Base-by-base conservation (phyloP, 2,797 vertebrate genomes). In the Sebastes kiyomatsui region DNA sequence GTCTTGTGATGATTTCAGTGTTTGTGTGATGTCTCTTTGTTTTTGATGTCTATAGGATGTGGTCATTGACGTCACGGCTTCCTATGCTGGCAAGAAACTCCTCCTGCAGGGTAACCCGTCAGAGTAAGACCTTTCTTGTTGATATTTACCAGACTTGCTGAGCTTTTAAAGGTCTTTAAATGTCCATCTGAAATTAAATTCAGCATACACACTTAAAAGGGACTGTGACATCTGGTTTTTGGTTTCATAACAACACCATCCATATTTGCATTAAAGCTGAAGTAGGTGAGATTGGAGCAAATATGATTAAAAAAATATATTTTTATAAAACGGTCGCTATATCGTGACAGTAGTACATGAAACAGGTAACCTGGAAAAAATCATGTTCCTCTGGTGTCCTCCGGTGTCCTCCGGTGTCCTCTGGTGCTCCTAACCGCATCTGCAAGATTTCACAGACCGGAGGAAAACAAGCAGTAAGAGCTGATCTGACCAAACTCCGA, bases 51-150 rank as follows among this genome's bases (percentile, higher is more conserved):
- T 30, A 42, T 42, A 97, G 97, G 92, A 94, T 20, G 75, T 95
- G 68, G 78, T 18, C 0, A 82, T 95, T 2, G 85, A 93, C 0
- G n/a, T 97, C 77, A 93, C 87, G 35, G 94, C 95, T 25, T 95
- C 94, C 38, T 98, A 97, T 10, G 89, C 59, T 1, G 89, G 96
- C 52, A 97, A 97, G 90, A 97, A 95, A 60, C 90, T 97, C 13
- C 81, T 86, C 59, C 91, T 97, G 73, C 92, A 90, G 1, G 89
- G 92, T 25, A 89, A 33, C 10, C 4, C 62, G 0, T 68, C 86
- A 85, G 71, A 92, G 97, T 97, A 59, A 76, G 97, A 93, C 2
- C 12, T 16, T 23, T 42, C 4, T 13, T 58, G 2, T 59, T 56
- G 2, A 18, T 67, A 64, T 75, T 30, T 22, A 22, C 13, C 7